Evolutionary conservation across 2,888 invertebrate genomes (phyloP).

Genomic region (Morpho deidamia): DNA sequence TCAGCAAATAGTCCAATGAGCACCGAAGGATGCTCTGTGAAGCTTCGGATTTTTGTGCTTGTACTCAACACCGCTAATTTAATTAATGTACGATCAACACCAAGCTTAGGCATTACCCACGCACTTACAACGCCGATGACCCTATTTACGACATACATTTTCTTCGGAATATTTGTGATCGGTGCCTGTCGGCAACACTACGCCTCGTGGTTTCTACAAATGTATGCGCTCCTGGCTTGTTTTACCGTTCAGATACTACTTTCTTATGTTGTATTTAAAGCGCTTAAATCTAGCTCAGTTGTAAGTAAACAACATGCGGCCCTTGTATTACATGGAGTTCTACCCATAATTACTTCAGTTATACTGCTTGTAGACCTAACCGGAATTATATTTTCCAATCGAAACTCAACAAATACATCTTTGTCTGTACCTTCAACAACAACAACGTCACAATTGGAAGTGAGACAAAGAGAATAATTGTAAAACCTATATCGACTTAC

Average conservation of each 20-base stretch:
- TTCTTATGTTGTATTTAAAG: constrained; percentile 41
- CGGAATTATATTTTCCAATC: constrained; percentile 40
- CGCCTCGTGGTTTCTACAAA: constrained; percentile 46
- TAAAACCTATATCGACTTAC: no score
- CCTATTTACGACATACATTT: constrained; percentile 46
- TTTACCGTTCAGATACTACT: constrained; percentile 37
- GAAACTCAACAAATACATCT: constrained; percentile 25
- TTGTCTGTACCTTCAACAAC: constrained; percentile 23
- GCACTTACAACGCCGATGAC: constrained; percentile 49
- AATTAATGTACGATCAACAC: constrained; percentile 52
- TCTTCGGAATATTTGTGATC: constrained; percentile 40
- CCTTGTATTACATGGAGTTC: constrained; percentile 45
- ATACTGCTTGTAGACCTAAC: constrained; percentile 49
- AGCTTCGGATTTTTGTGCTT: constrained; percentile 44
- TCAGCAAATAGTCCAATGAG: constrained; percentile 42
- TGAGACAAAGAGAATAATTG: background rate
- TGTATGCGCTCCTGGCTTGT: constrained; percentile 46
- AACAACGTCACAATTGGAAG: constrained; percentile 10
- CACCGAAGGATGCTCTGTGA: constrained; percentile 37
- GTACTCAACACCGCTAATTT: constrained; percentile 52
- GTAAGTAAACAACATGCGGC: constrained; percentile 28
- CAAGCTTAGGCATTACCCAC: constrained; percentile 40
- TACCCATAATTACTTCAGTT: constrained; percentile 49
- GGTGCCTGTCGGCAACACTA: constrained; percentile 28
- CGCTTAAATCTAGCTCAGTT: constrained; percentile 25